A percentile compares a stretch with the other conserved stretches of the same genome.
These are phyloP conservation scores for Cyclopterus lumpus DNA, from an alignment of 2,797 vertebrate genomes.

Conservation along the genomic window DNA sequence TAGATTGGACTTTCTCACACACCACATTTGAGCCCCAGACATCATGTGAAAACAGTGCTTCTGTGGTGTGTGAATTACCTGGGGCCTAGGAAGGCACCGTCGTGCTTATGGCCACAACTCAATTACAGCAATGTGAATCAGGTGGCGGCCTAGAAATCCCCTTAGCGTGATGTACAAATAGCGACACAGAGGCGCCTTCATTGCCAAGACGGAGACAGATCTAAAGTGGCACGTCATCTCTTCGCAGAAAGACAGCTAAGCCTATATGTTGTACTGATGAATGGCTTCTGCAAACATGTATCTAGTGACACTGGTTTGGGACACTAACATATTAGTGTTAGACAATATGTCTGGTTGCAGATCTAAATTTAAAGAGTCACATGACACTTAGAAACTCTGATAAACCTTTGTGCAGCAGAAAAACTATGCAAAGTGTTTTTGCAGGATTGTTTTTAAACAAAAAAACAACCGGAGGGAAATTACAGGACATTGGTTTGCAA, in stretches of 20 bases:
- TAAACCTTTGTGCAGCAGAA: slow-evolving; percentile 51
- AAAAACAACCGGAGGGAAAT: slow-evolving; percentile 58
- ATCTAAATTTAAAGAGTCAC: slow-evolving; percentile 49
- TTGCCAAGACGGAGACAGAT: slow-evolving; percentile 60
- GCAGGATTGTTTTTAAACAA: slow-evolving; percentile 25
- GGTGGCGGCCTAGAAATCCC: slow-evolving; percentile 80
- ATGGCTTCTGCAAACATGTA: slow-evolving; percentile 25
- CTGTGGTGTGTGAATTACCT: slow-evolving; percentile 80
- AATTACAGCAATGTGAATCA: slow-evolving; percentile 84
- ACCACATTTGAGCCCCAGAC: slow-evolving; percentile 51
- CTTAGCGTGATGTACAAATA: slow-evolving; percentile 66
- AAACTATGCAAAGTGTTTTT: slow-evolving; percentile 35
- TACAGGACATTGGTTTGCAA: slow-evolving; percentile 43
- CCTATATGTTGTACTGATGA: slow-evolving; percentile 24
- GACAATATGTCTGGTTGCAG: slow-evolving; percentile 23
- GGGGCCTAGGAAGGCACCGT: slow-evolving; percentile 67
- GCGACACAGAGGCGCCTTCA: slow-evolving; percentile 75
- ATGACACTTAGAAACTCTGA: slow-evolving; percentile 32
- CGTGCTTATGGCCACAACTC: slow-evolving; percentile 77
- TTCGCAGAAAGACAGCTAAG: slow-evolving; percentile 43
- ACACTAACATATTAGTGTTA: slow-evolving; percentile 24
- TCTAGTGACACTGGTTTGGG: slow-evolving; percentile 15
- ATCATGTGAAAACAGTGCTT: slow-evolving; percentile 81
- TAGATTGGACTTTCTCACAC: slow-evolving; percentile 65
- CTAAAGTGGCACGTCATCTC: slow-evolving; percentile 62